Percentiles rank a stretch among this genome's conserved stretches.
These are phyloP conservation scores for Cyanoliseus patagonus DNA, from an alignment of 2,113 vertebrate species.

Conservation along the genomic window DNA sequence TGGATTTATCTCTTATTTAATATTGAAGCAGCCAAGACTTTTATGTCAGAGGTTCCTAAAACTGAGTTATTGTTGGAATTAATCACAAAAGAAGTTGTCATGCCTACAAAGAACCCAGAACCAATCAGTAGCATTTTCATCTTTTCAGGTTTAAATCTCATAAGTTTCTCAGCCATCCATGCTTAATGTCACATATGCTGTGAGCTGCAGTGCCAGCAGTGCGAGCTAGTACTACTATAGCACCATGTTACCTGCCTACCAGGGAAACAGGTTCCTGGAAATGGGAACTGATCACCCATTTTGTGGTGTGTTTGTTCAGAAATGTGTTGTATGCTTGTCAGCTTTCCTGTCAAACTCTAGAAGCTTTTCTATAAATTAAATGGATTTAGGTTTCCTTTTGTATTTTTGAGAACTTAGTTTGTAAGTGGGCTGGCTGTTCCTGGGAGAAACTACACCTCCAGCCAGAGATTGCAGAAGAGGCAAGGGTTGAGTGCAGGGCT, in stretches of 20 bases:
- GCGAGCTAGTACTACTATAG: background rate
- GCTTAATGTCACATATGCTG: background rate
- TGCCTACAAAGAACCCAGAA: background rate
- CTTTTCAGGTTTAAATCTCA: background rate
- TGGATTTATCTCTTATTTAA: slow-evolving; percentile 29
- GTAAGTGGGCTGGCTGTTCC: background rate
- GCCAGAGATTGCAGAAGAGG: background rate
- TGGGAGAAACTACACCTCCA: background rate
- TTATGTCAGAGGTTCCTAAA: slow-evolving; percentile 37
- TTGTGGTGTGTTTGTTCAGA: background rate
- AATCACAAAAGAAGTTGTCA: slow-evolving; percentile 17
- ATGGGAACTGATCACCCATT: background rate
- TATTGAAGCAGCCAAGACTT: slow-evolving; percentile 12
- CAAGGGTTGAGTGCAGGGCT: background rate
- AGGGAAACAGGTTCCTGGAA: background rate
- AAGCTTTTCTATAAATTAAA: background rate
- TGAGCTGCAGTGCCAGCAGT: background rate
- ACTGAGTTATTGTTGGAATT: slow-evolving; percentile 43
- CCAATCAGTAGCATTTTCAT: background rate
- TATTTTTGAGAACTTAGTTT: background rate
- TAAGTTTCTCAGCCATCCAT: background rate
- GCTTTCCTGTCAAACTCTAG: background rate
- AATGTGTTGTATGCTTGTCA: fast-evolving
- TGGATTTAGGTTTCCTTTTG: background rate
- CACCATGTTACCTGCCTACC: background rate